These are phyloP conservation scores for Todiramphus saurophagus DNA, from an alignment of 2,113 vertebrate genomes.

Conservation along the genomic window DNA sequence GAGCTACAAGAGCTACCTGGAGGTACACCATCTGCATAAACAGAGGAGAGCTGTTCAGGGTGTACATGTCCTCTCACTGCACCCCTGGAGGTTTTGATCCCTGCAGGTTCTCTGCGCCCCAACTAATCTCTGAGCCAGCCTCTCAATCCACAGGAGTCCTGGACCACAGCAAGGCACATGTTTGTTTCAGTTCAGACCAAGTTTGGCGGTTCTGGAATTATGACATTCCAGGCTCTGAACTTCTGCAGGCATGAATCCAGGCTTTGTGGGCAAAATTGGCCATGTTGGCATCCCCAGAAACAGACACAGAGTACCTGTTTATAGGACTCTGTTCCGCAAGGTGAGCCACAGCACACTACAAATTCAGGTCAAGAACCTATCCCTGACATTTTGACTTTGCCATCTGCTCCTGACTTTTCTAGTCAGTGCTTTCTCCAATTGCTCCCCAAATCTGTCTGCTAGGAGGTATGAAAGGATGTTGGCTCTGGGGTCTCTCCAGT, in stretches of 20 bases:
- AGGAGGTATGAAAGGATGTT: neutral
- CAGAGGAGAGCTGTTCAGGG: neutral
- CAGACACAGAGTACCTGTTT: neutral
- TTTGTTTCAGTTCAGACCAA: neutral
- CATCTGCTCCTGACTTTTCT: neutral
- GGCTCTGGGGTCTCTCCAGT: neutral
- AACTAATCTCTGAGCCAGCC: neutral
- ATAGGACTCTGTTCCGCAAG: neutral
- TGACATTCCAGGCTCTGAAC: neutral
- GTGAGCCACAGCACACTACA: neutral
- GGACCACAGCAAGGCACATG: neutral
- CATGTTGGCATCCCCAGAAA: neutral
- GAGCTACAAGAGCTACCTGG: neutral
- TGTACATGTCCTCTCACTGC: neutral
- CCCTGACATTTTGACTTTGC: neutral
- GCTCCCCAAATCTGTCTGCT: neutral
- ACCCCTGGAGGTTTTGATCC: neutral
- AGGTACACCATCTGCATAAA: neutral
- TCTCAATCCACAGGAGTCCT: neutral
- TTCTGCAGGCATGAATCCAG: neutral
- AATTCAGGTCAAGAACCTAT: neutral
- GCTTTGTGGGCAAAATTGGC: neutral
- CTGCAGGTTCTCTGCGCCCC: neutral
- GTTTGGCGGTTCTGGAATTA: neutral
- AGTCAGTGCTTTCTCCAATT: neutral